These are phyloP conservation scores for Poeciliopsis gracilis DNA, from an alignment of 2,797 vertebrate species.

Conservation along the genomic window DNA sequence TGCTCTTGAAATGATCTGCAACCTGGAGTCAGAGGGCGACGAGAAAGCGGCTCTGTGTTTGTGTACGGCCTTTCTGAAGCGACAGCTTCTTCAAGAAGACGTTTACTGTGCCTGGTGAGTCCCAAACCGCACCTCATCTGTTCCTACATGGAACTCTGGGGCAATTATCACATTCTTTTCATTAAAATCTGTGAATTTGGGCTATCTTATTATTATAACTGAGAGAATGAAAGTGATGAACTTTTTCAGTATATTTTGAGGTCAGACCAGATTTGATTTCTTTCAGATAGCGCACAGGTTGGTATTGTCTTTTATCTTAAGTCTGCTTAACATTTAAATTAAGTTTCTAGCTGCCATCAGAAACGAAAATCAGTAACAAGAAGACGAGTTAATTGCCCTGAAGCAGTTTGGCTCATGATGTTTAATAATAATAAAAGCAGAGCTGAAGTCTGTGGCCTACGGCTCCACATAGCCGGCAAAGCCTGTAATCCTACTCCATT, in stretches of 20 bases:
- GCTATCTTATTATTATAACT: background rate
- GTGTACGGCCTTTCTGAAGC: slow-evolving; percentile 96
- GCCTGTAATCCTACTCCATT: background rate
- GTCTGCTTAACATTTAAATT: background rate
- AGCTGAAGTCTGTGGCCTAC: background rate
- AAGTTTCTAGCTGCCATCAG: background rate
- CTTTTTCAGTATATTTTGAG: background rate
- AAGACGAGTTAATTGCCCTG: background rate
- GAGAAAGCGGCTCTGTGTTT: slow-evolving; percentile 95
- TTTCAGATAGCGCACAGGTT: background rate
- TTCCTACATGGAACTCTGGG: background rate
- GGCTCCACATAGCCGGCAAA: background rate
- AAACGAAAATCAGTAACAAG: background rate
- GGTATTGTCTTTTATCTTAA: background rate
- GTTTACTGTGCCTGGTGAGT: slow-evolving; percentile 99
- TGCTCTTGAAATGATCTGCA: slow-evolving; percentile 99
- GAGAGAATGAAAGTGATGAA: background rate
- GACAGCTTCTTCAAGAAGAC: slow-evolving; percentile 96
- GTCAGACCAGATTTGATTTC: background rate
- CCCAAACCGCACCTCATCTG: slow-evolving; percentile 8
- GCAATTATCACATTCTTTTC: background rate
- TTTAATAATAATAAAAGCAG: background rate
- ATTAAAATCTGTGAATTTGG: background rate
- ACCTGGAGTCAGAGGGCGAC: slow-evolving; percentile 97
- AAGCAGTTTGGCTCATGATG: background rate